Evolutionary conservation across 2,797 vertebrate genomes (phyloP), one percentile per base, ranked within the genome.

Genomic region (Danio choprae): DNA sequence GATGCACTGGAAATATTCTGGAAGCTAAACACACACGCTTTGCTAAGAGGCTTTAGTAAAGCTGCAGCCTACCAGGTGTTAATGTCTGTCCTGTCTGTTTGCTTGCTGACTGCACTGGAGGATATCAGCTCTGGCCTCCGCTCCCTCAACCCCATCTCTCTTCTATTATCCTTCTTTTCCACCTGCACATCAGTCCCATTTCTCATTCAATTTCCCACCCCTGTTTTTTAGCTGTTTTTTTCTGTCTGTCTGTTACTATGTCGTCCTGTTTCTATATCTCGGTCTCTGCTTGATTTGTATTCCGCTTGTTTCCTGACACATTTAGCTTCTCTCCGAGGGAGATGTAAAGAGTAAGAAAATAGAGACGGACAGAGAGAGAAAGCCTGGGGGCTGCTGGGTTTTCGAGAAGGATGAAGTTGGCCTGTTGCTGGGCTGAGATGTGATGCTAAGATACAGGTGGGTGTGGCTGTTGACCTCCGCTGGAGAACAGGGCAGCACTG

Each of bases 41-140:
- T 70, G 83, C 84, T 91, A 88, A 92, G 90, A 90, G 83, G 89
- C 88, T 91, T 91, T 91, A 84, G 88, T 90, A 91, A 90, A 91
- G 86, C 89, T 83, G 79, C 75, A 79, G 80, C 75, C 83, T 83
- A 83, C 86, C 89, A 91, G 91, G 90, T 93, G 91, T 92, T 91
- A 91, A 90, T 90, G 88, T 91, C 88, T 73, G 65, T 87, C 85
- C 85, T 87, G 88, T 87, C 89, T 90, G 80, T 89, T 87, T 89
- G 87, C 84, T 88, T 89, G 81, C 73, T 41, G 56, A 69, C 71
- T 84, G 51, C 18, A 51, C 87, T 87, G 87, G 86, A 86, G 80
- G 84, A 86, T 89, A 82, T 89, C 86, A 87, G 84, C 87, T 86
- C 72, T 83, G 53, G 62, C 64, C 62, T 73, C 86, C 82, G 83